Evolutionary conservation across 2,113 vertebrate species (phyloP), one percentile per base, ranked within the genome.

Genomic region (Catharus minimus): DNA sequence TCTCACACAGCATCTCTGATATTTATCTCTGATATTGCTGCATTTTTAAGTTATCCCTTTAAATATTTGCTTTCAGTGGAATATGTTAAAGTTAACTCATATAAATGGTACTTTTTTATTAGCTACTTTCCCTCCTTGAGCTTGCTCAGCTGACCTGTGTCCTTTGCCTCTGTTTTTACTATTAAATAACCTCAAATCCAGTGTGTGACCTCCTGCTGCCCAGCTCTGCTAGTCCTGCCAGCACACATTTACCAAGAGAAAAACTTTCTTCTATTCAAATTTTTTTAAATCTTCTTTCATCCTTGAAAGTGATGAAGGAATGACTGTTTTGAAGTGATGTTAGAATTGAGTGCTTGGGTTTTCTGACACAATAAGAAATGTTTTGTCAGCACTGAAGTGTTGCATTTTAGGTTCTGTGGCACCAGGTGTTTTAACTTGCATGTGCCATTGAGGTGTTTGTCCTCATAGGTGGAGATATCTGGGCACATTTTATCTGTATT

Each of bases 381-480:
- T 1, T 65, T 65, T 55, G 26, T 53, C 24, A 44, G 24, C 24
- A 3, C 30, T 52, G 33, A 67, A 58, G 50, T 18, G 15, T 18
- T 57, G 60, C 44, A 15, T 86, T 74, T 89, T n/a, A 36, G 19
- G 10, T 60, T 67, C 32, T 69, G 38, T 75, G 44, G 18, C 36
- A 36, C 28, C 39, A 43, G 43, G 8, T 44, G 15, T 49, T 86
- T 71, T 50, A 30, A 46, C 8, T 41, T 6, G 20, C 44, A 11
- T 0, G 2, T 62, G 26, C 61, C 14, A 16, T 5, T 41, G 66
- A 26, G 1, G 8, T 0, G 1, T 56, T 82, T 80, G 36, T 20
- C 32, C 16, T 58, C 6, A 0, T 24, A 41, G 32, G 3, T 28
- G 10, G 33, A n/a, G 11, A 3, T 36, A 2, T 38, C 46, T 74